Evolutionary conservation across 2,797 vertebrate genomes (phyloP).

Genomic region (Rhinella marina): DNA sequence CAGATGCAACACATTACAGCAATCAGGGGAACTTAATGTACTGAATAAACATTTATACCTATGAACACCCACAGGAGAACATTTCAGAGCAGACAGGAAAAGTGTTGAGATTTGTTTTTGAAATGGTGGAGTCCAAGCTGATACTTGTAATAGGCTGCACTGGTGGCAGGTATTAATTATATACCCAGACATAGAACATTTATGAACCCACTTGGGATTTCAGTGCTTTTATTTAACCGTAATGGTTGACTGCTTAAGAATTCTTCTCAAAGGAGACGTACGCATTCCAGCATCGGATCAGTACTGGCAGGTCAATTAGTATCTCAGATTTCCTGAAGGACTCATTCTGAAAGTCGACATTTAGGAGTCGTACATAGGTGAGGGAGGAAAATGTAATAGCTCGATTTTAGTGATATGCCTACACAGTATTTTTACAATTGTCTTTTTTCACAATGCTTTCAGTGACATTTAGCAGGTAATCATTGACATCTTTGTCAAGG

Average conservation of each 20-base stretch:
- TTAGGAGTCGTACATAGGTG: background rate
- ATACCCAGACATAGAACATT: background rate
- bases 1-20: conserved; percentile 35
- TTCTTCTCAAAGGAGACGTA: background rate
- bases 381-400: background rate
- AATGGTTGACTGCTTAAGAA: conserved; percentile 1
- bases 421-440: no score
- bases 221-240: background rate
- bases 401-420: background rate
- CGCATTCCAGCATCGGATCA: background rate
- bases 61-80: conserved; percentile 24
- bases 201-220: background rate
- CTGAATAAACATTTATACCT: conserved; percentile 47
- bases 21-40: conserved; percentile 41
- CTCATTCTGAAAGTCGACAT: background rate
- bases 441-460: no score
- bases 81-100: background rate
- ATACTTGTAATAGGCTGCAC: background rate
- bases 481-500: no score
- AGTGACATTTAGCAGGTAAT: no score
- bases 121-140: background rate
- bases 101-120: background rate
- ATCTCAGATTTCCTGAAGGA: background rate
- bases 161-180: conserved; percentile 5
- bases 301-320: conserved; percentile 3